These are phyloP conservation scores for Tenebrosternarchus preto DNA, from an alignment of 2,113 vertebrate genomes.

Conservation along the genomic window DNA sequence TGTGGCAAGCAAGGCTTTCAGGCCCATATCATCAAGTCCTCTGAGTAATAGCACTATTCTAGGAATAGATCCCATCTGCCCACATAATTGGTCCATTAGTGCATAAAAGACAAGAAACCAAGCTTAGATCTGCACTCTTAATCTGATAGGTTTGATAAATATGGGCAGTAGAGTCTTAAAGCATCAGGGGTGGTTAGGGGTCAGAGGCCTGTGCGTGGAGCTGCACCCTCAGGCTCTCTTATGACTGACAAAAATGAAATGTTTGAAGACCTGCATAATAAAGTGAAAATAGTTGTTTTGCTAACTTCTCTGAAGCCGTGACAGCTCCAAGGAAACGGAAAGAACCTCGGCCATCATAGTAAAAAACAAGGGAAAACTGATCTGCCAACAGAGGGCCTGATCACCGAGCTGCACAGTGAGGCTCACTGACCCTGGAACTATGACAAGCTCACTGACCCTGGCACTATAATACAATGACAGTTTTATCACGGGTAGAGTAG, in stretches of 20 bases:
- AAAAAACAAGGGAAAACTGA: not conserved
- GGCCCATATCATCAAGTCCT: not conserved
- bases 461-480: slow-evolving; percentile 1
- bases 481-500: not conserved
- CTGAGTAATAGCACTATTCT: slow-evolving; percentile 1
- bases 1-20: not conserved
- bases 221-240: not conserved
- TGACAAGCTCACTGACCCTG: not conserved
- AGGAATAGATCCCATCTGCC: slow-evolving; percentile 25
- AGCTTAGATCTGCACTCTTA: slow-evolving; percentile 4
- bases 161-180: not conserved
- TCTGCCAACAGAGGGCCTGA: not conserved
- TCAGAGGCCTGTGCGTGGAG: not conserved
- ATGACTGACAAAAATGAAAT: too few species aligned
- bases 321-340: not conserved
- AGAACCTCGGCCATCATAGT: not conserved
- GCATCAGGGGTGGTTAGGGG: not conserved
- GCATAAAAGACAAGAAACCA: slow-evolving; percentile 6
- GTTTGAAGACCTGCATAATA: not conserved
- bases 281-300: not conserved
- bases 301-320: not conserved
- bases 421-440: not conserved
- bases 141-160: not conserved
- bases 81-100: slow-evolving; percentile 22
- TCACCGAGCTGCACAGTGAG: not conserved